phyloP scores from a whole-genome alignment of 2,113 vertebrate genomes.

The Archilochus colubris region DNA sequence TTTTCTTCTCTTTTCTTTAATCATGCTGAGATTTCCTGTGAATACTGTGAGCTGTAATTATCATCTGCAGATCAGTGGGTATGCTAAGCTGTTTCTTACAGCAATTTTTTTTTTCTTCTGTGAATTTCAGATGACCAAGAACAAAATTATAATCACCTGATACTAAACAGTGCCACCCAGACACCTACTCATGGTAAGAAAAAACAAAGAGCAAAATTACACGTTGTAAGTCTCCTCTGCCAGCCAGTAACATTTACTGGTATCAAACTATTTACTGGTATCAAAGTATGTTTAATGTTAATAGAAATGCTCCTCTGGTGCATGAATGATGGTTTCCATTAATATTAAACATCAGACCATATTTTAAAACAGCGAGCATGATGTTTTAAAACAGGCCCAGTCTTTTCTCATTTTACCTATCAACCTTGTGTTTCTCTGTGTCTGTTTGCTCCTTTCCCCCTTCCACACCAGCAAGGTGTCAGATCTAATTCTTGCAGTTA shows the following conservation, averaged over 20 bases:
- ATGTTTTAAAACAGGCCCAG: neutral
- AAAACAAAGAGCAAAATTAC: slow-evolving; percentile 62
- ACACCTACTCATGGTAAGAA: slow-evolving; percentile 96
- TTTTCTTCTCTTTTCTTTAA: slow-evolving; percentile 62
- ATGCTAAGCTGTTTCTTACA: slow-evolving; percentile 60
- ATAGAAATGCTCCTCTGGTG: slow-evolving; percentile 13
- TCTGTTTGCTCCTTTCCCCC: neutral
- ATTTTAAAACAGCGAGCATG: neutral
- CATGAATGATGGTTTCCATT: slow-evolving; percentile 33
- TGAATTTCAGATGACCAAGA: slow-evolving; percentile 92
- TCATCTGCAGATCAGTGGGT: slow-evolving; percentile 48
- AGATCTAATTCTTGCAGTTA: neutral
- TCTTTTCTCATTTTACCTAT: neutral
- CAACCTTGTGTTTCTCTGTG: neutral
- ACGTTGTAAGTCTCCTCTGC: slow-evolving; percentile 60
- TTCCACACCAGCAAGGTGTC: neutral
- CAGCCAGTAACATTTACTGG: slow-evolving; percentile 32
- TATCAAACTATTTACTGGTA: neutral
- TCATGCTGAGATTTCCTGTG: slow-evolving; percentile 59
- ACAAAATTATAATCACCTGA: slow-evolving; percentile 93
- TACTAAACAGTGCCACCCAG: slow-evolving; percentile 91
- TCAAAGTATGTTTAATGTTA: slow-evolving; percentile 11
- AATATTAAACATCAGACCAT: slow-evolving; percentile 40
- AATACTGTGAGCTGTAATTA: slow-evolving; percentile 69
- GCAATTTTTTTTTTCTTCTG: slow-evolving; percentile 56